These are phyloP conservation scores for Apocheima hispidaria DNA, from an alignment of 2,888 invertebrate species.

Conservation along the genomic window DNA sequence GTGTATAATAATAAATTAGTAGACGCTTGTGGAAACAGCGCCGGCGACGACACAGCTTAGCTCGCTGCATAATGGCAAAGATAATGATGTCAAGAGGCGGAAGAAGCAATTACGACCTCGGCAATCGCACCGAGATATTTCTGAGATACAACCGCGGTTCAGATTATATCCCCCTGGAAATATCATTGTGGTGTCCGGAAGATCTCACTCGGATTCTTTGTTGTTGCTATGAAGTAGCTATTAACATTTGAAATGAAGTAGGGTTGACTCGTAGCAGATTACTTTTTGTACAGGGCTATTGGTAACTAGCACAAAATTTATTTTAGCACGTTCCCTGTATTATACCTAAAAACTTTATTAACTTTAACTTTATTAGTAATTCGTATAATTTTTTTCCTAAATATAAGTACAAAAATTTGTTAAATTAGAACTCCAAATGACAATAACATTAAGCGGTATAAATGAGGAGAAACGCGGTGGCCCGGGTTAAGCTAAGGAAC, in stretches of 20 bases:
- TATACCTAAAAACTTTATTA: too few species aligned
- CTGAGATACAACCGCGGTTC: constrained; percentile 62
- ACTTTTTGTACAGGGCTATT: not conserved
- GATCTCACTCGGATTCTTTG: constrained; percentile 37
- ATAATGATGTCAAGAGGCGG: constrained; percentile 80
- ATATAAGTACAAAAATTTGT: too few species aligned
- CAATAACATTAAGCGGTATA: too few species aligned
- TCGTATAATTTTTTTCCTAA: too few species aligned
- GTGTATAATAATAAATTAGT: constrained; percentile 59
- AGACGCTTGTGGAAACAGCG: constrained; percentile 54
- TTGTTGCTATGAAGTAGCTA: constrained; percentile 28
- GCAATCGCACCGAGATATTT: constrained; percentile 69
- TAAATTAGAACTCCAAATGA: too few species aligned
- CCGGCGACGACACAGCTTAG: constrained; percentile 60
- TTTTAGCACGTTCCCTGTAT: not conserved
- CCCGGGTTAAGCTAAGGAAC: too few species aligned
- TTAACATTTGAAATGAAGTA: constrained; percentile 35
- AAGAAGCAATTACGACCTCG: constrained; percentile 79
- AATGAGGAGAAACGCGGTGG: too few species aligned
- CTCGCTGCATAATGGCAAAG: constrained; percentile 76
- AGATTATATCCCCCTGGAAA: constrained; percentile 64
- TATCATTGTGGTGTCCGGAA: constrained; percentile 61
- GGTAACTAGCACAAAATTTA: too few species aligned
- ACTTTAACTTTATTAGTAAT: too few species aligned
- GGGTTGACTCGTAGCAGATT: constrained; percentile 1